A percentile compares a stretch with the other conserved stretches of the same genome.
Evolutionary conservation across 2,113 vertebrate genomes (phyloP).

Genomic region (Saccopteryx bilineata): DNA sequence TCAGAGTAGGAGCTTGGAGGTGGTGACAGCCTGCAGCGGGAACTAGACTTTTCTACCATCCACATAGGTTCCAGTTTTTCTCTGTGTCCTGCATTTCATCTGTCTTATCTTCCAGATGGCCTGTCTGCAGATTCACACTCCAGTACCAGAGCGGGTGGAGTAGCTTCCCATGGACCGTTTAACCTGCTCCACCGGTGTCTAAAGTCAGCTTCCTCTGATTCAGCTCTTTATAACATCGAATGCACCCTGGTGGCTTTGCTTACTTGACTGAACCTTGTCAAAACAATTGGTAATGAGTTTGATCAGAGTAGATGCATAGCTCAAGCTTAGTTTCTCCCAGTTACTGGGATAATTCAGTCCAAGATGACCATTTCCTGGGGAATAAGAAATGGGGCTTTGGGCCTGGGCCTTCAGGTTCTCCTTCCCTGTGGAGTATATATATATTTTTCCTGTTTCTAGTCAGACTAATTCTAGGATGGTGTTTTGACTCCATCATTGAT

Average conservation of each 20-base stretch:
- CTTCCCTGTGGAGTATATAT: background rate
- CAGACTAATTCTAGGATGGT: conserved; percentile 64
- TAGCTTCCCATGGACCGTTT: background rate
- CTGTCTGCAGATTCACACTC: background rate
- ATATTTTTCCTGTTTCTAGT: background rate
- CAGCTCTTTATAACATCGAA: background rate
- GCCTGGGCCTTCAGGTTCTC: background rate
- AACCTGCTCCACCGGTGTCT: background rate
- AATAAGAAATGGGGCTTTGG: background rate
- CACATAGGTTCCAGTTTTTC: background rate
- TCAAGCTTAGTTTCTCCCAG: background rate
- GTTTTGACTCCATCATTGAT: conserved; percentile 36
- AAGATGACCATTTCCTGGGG: background rate
- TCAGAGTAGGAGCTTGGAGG: background rate
- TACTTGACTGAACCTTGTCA: conserved; percentile 27
- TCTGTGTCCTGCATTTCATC: background rate
- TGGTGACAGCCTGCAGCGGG: background rate
- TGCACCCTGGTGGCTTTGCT: background rate
- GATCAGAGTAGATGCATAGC: background rate
- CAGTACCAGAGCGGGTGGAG: background rate
- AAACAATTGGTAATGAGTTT: background rate
- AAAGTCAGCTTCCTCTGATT: background rate
- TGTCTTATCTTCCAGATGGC: background rate
- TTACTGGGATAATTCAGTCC: background rate
- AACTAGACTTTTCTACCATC: background rate